Evolutionary conservation across 2,113 vertebrate genomes (phyloP), one percentile per base, ranked within the genome.

Genomic region (Neogobius melanostomus): DNA sequence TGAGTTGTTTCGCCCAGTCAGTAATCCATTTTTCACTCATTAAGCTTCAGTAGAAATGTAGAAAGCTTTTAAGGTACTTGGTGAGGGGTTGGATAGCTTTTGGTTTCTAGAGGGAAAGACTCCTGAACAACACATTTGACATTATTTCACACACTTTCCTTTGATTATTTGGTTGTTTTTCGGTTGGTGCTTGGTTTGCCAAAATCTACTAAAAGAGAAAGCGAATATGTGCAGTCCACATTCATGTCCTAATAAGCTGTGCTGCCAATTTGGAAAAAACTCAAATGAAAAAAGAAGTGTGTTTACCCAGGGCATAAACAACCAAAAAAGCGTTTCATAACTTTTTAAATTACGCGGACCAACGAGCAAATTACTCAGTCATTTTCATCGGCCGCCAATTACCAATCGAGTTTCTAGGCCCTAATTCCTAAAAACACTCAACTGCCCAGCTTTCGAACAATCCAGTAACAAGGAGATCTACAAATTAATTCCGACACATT

Each of bases 401-500:
- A 36, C 28, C 3, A 36, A 36, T 3, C 28, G 28, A 36, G 28
- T 36, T 36, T 3, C 28, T 36, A 36, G 28, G 28, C 28, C 28
- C 28, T 36, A 36, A n/a, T 36, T 36, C 28, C 56, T 14, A 42
- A 59, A 57, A 59, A 14, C 56, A 15, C 56, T 28, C 12, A 11
- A 42, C 42, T 63, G 45, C 42, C 2, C 61, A 4, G 5, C 45
- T 48, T 62, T 56, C 45, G 10, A n/a, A 64, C 21, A 50, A 42
- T 49, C 45, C 49, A 65, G 68, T 28, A 15, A 2, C 36, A 15
- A 28, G 16, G 17, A 57, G 45, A 68, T 56, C 65, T 63, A 69
- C 59, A 51, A n/a, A 51, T 17, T 36, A 36, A 36, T 36, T 36
- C 28, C 28, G 3, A 36, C 28, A 36, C 28, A 36, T 36, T 36